These are phyloP conservation scores for Ochropacha duplaris DNA, from an alignment of 2,888 invertebrate species.

Conservation along the genomic window DNA sequence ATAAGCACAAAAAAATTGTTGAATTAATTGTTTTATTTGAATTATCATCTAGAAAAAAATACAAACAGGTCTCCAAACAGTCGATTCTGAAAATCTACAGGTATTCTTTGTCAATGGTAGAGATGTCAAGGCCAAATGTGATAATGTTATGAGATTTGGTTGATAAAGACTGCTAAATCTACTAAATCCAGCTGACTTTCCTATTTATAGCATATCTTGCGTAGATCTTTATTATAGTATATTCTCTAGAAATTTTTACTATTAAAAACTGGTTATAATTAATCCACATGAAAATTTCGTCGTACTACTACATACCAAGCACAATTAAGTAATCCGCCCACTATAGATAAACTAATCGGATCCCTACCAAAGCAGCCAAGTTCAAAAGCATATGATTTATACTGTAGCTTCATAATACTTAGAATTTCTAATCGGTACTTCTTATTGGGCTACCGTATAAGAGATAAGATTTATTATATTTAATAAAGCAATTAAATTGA, in stretches of 20 bases:
- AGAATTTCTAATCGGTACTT: slow-evolving; percentile 8
- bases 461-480: slow-evolving; percentile 34
- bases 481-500: slow-evolving; percentile 41
- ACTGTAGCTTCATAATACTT: not conserved
- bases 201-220: not conserved
- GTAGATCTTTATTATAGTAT: not conserved
- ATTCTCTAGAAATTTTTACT: not conserved
- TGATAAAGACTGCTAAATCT: no score
- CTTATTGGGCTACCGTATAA: slow-evolving; percentile 31
- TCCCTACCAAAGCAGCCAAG: not conserved
- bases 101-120: no score
- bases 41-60: not conserved
- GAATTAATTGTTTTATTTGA: not conserved
- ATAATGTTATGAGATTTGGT: no score
- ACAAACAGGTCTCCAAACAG: no score
- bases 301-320: not conserved
- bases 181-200: no score
- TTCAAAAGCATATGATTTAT: not conserved
- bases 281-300: not conserved
- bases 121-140: no score
- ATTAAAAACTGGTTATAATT: not conserved
- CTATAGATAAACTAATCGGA: not conserved
- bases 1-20: not conserved
- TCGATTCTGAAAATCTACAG: no score
- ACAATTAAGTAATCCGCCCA: not conserved